Evolutionary conservation across 1,140 invertebrate genomes (phyloP).

Genomic region (Hyphantria cunea): DNA sequence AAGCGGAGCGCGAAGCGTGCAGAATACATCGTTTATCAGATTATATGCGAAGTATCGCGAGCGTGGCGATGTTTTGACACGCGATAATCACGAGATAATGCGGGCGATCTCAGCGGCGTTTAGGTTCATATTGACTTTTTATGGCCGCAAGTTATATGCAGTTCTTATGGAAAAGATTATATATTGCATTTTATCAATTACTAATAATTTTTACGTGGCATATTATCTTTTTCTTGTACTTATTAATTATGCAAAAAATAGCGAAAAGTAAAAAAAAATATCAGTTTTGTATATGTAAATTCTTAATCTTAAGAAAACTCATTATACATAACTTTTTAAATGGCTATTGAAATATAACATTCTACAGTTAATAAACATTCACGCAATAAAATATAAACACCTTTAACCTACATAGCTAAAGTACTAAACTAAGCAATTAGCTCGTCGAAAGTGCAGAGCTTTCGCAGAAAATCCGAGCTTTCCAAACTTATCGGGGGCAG

Average conservation of each 20-base stretch:
- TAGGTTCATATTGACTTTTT: conserved; percentile 81
- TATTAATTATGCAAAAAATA: no score
- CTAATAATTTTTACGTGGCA: no score
- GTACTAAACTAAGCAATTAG: conserved; percentile 34
- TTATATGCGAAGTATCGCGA: conserved; percentile 81
- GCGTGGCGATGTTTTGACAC: conserved; percentile 82
- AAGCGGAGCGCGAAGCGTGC: conserved; percentile 70
- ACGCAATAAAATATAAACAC: background rate
- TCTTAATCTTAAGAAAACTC: no score
- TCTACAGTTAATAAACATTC: no score
- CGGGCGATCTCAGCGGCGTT: conserved; percentile 75
- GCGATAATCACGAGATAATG: conserved; percentile 82
- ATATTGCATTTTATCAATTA: conserved; percentile 19
- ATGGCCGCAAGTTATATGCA: conserved; percentile 59
- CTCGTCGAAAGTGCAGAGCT: conserved; percentile 33
- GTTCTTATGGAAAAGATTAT: conserved; percentile 49
- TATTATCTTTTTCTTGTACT: no score
- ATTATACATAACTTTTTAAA: no score
- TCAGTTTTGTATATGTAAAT: no score
- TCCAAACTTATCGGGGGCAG: conserved; percentile 34
- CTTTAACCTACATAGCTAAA: conserved; percentile 1
- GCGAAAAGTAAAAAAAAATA: no score
- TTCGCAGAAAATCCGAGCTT: conserved; percentile 36
- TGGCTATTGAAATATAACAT: no score
- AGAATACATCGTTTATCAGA: conserved; percentile 81